Base-by-base conservation (phyloP, 2,113 vertebrate genomes). In the Theristicus caerulescens region DNA sequence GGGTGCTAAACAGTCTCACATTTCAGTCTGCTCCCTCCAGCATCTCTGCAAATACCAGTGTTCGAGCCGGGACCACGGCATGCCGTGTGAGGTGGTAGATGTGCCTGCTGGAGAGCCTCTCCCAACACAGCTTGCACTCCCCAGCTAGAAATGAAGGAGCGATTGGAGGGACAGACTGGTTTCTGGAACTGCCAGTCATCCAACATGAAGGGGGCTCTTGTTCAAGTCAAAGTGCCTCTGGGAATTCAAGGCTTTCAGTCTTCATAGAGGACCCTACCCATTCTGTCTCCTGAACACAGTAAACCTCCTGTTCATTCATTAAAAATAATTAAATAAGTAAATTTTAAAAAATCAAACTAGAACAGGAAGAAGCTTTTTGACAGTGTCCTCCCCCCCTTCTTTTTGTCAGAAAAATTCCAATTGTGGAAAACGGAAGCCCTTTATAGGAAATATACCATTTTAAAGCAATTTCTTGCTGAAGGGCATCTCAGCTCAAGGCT, bases 261-360 rank as follows among this genome's bases (percentile, higher is more conserved):
- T 61, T 54, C 1, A 0, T 8, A 15, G 31, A 4, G 1, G 36
- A 46, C 57, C 26, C 38, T 57, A 46, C 25, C 67, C 76, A 42
- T 81, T 72, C 59, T 73, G 36, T 11, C 76, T 92, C 51, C 83
- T 59, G n/a, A 88, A 58, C 42, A 92, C 88, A 95, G 64, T 73
- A 73, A 83, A 15, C 15, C 79, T 73, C 86, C 94, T 83, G 79
- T 95, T 92, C 86, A 73, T 94, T 88, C 71, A 90, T 58, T 61
- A 17, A 54, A 86, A 95, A 57, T 90, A 78, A 95, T 84, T 61
- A 83, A 88, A 49, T 90, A 71, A 95, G 16, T 21, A 34, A 66
- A 84, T 31, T 40, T 38, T 38, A 38, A 38, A 13, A 78, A 90
- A 47, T 36, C 61, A 72, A 80, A 34, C 54, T 69, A 21, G 62